Evolutionary conservation across 2,797 vertebrate genomes (phyloP).

Genomic region (Saxicola maurus): DNA sequence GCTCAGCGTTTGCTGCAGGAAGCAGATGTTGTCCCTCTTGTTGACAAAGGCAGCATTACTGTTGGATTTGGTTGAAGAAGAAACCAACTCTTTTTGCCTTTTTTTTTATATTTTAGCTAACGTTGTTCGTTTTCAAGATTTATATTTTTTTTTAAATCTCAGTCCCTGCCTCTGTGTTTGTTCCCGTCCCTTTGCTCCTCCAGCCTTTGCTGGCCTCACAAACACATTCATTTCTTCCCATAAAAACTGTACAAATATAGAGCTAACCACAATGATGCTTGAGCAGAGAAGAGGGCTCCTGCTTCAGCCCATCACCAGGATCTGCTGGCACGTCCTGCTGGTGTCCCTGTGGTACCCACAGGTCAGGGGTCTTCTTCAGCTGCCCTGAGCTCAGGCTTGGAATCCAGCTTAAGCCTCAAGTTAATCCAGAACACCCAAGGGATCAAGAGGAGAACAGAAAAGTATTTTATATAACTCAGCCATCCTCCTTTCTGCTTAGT

Average conservation of each 20-base stretch:
- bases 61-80: constrained; percentile 9
- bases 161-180: background rate
- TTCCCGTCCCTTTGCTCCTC: background rate
- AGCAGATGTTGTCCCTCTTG: constrained; percentile 7
- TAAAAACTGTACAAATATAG: constrained; percentile 38
- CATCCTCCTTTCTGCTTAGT: background rate
- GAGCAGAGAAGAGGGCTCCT: background rate
- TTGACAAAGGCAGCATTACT: background rate
- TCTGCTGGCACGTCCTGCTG: background rate
- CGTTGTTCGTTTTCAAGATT: background rate
- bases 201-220: background rate
- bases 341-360: background rate
- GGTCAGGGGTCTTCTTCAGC: background rate
- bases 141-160: constrained; percentile 1
- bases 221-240: constrained; percentile 12
- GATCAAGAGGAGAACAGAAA: background rate
- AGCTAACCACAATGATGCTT: background rate
- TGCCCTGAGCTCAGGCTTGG: background rate
- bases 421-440: background rate
- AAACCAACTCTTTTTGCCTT: background rate
- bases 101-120: background rate
- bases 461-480: background rate
- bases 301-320: background rate
- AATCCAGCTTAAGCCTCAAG: background rate
- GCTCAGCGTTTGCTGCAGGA: background rate